These are phyloP conservation scores for Borostomias antarcticus DNA, from an alignment of 2,797 vertebrate species.

Conservation along the genomic window DNA sequence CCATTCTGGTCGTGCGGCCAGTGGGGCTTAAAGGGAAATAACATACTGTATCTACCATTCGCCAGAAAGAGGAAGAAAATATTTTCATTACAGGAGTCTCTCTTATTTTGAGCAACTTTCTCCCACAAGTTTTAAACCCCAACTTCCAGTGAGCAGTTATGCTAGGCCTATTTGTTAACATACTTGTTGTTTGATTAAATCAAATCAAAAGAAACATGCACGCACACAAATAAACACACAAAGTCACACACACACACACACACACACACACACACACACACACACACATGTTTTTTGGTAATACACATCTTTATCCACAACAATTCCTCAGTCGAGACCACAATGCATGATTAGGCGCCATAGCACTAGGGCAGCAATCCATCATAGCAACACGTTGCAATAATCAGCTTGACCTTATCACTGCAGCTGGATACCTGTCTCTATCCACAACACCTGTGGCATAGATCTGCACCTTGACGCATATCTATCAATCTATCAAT, in stretches of 20 bases:
- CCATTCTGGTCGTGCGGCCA: slow-evolving; percentile 30
- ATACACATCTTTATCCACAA: too few relatives aligned
- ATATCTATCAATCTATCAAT: neutral
- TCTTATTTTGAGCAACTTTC: neutral
- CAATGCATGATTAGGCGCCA: too few relatives aligned
- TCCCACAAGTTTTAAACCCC: too few relatives aligned
- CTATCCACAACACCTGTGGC: neutral
- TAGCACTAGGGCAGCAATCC: neutral
- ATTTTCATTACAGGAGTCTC: neutral
- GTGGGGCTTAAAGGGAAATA: slow-evolving; percentile 61
- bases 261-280: neutral
- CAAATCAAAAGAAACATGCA: neutral
- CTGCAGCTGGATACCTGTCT: neutral
- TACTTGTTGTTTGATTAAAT: too few relatives aligned
- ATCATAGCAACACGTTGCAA: neutral
- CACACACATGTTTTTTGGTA: too few relatives aligned
- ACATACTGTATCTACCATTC: neutral
- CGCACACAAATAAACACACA: neutral
- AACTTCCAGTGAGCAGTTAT: too few relatives aligned
- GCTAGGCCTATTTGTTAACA: too few relatives aligned
- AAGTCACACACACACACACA: neutral
- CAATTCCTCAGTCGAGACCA: too few relatives aligned
- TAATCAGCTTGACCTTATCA: neutral
- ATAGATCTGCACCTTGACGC: neutral
- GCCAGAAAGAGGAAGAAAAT: neutral